A percentile compares a stretch with the other conserved stretches of the same genome.
phyloP scores from a whole-genome alignment of 2,888 invertebrate genomes.

The Pherbina coryleti region DNA sequence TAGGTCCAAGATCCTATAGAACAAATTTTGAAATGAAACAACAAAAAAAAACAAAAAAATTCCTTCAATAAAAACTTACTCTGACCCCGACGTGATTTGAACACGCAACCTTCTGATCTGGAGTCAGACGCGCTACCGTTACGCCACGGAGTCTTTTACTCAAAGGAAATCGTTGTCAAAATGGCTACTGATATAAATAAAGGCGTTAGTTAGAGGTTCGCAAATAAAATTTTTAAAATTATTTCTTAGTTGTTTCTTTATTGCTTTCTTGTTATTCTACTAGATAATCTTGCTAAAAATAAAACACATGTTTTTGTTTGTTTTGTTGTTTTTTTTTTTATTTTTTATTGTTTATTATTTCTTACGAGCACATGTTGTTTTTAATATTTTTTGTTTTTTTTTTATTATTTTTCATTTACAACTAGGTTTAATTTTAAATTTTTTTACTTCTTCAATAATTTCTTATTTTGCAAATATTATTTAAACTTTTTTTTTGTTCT shows the following conservation, averaged over 20 bases:
- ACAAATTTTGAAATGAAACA: too few relatives aligned
- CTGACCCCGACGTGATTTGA: constrained; percentile 67
- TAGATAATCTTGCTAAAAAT: not conserved
- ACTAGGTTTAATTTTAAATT: constrained; percentile 23
- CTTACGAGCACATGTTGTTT: constrained; percentile 46
- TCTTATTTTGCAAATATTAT: constrained; percentile 29
- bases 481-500: constrained; percentile 31
- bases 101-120: constrained; percentile 67
- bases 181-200: too few relatives aligned
- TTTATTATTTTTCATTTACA: constrained; percentile 25
- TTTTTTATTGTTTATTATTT: constrained; percentile 43
- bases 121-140: constrained; percentile 68
- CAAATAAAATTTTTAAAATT: too few relatives aligned
- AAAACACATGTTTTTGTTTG: constrained; percentile 36
- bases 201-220: too few relatives aligned
- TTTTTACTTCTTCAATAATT: not conserved
- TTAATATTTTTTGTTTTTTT: constrained; percentile 29
- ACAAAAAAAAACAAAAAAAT: not conserved
- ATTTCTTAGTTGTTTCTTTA: not conserved
- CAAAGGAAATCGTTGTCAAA: too few relatives aligned
- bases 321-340: constrained; percentile 34
- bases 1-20: too few relatives aligned
- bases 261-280: not conserved
- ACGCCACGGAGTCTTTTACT: constrained; percentile 61
- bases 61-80: not conserved